Evolutionary conservation across 2,797 vertebrate species (phyloP).

Genomic region (Enteromius unitaeniatus): DNA sequence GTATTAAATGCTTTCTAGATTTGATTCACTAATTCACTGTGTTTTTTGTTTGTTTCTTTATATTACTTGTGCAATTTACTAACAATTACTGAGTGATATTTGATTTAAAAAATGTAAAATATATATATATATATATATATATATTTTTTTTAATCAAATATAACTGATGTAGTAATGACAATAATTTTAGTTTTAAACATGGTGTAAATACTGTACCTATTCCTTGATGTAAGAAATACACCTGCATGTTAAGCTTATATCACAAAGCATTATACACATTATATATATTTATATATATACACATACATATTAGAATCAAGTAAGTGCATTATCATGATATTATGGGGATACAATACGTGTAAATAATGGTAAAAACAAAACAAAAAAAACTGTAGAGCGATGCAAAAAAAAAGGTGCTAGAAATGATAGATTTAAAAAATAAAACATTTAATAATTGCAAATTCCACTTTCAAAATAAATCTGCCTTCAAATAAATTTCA

Average conservation of each 20-base stretch:
- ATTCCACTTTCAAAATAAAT: background rate
- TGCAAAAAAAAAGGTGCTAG: background rate
- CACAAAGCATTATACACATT: background rate
- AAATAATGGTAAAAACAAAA: background rate
- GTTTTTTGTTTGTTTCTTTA: background rate
- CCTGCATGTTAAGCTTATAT: background rate
- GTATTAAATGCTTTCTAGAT: background rate
- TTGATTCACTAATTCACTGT: background rate
- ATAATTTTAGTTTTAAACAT: background rate
- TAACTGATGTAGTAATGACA: background rate
- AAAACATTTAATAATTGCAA: background rate
- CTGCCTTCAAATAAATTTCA: background rate
- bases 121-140: too few species aligned
- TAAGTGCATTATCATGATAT: background rate
- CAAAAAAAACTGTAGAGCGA: background rate
- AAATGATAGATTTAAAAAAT: background rate
- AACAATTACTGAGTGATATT: background rate
- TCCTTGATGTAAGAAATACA: slow-evolving; percentile 1
- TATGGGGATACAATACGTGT: background rate
- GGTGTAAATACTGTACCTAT: background rate
- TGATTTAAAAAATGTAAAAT: too few species aligned
- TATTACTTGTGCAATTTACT: background rate
- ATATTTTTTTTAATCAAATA: background rate
- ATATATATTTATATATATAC: too few species aligned
- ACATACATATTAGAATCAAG: background rate